Conservation (phyloP, 2,113 vertebrate species). For the Procapra przewalskii region DNA sequence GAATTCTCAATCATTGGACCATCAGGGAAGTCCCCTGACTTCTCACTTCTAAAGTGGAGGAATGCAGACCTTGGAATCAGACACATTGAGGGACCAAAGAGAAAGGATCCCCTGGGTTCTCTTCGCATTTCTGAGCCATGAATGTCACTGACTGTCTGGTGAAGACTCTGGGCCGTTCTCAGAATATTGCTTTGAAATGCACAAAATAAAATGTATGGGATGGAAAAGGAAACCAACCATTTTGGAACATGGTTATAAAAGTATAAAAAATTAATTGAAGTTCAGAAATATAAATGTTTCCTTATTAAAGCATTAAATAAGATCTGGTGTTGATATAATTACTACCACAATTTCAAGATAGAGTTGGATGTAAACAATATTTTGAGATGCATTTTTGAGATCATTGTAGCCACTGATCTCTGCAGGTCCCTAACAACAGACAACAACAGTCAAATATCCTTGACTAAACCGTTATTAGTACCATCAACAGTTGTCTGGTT, state of each 20-base stretch:
- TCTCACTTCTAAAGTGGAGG: not conserved
- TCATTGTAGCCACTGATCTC: not conserved
- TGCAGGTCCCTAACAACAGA: not conserved
- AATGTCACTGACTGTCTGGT: not conserved
- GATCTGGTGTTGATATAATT: not conserved
- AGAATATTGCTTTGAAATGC: not conserved
- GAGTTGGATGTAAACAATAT: not conserved
- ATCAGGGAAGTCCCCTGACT: not conserved
- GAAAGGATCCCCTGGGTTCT: not conserved
- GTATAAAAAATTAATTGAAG: not conserved
- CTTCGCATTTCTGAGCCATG: not conserved
- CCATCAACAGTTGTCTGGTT: not conserved
- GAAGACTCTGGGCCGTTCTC: not conserved
- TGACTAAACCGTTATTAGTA: not conserved
- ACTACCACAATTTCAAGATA: not conserved
- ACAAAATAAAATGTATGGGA: not conserved
- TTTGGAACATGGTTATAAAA: not conserved
- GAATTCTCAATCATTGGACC: not conserved
- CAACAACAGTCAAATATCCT: not conserved
- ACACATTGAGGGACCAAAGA: not conserved
- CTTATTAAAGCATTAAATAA: not conserved
- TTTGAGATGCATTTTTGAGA: not conserved
- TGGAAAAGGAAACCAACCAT: not conserved
- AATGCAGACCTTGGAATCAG: not conserved
- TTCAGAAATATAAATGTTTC: not conserved